Base-by-base conservation (phyloP, 2,797 vertebrate genomes). In the Mormyrops boulengeri region DNA sequence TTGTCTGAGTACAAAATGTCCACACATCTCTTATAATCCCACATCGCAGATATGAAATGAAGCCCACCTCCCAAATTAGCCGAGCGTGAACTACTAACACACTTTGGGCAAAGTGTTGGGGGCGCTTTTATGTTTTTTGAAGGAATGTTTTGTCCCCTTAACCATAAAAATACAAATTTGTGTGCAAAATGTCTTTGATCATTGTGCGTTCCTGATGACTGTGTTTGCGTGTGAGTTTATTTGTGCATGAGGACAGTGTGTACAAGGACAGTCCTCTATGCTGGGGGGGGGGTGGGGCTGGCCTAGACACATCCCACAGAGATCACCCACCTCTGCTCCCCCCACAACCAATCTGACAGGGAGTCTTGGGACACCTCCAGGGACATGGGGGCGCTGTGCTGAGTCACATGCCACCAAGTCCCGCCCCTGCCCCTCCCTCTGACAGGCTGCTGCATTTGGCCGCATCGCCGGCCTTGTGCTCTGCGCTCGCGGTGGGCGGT, bases 381-480 rank as follows among this genome's bases (percentile, higher is more conserved):
- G 44, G n/a, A 85, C 49, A 52, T 22, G 82, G 82, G 82, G 82
- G 82, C 49, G 82, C 82, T 85, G 47, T 85, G 49, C 82, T 85
- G 82, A 85, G 8, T 85, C 82, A 85, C 82, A 82, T 85, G 41
- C 82, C 49, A 85, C 82, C 41, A 26, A 85, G 82, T 85, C 44
- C 49, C 47, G 22, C 22, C 44, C 82, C 49, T 85, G 49, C 82
- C 77, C 82, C 82, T 52, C 82, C 80, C 80, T 85, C 82, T 85
- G 82, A 85, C 82, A 85, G 82, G 49, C 49, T 52, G 49, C 82
- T 85, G 82, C 44, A 85, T 88, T 52, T 88, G 50, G 57, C 38
- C 41, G 50, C 53, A 88, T 60, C 34, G 30, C 53, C 17, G 50
- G 53, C 53, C 50, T 88, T 88, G 38, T 88, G 50, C 55, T 41